These are phyloP conservation scores for Takifugu ocellatus DNA, from an alignment of 2,797 vertebrate genomes.

Conservation along the genomic window DNA sequence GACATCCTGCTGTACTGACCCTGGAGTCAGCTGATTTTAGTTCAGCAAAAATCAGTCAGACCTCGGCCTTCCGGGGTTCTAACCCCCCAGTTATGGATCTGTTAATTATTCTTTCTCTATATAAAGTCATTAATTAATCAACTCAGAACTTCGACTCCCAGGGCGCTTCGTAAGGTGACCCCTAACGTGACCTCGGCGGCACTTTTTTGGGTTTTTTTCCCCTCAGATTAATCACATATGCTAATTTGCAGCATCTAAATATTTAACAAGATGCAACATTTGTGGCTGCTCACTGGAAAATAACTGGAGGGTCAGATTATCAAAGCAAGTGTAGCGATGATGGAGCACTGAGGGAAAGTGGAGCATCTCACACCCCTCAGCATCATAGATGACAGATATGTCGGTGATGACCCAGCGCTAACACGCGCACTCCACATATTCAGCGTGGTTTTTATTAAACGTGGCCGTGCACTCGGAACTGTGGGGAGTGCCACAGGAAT, in stretches of 20 bases:
- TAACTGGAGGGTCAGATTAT: constrained; percentile 28
- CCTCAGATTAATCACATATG: too few relatives aligned
- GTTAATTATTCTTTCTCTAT: too few relatives aligned
- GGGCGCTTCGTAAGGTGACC: too few relatives aligned
- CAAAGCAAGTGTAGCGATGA: constrained; percentile 23
- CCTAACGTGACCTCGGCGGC: too few relatives aligned
- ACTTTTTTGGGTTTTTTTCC: too few relatives aligned
- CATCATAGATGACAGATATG: constrained; percentile 35
- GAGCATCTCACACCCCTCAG: constrained; percentile 47
- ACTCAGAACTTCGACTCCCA: too few relatives aligned
- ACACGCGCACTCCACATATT: constrained; percentile 20
- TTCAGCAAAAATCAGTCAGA: too few relatives aligned
- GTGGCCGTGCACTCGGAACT: constrained; percentile 18
- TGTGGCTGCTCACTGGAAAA: constrained; percentile 7
- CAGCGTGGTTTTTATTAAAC: constrained; percentile 34
- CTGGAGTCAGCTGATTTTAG: too few relatives aligned
- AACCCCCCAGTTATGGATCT: too few relatives aligned
- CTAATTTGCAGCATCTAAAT: not conserved
- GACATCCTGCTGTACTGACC: too few relatives aligned
- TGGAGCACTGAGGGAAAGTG: constrained; percentile 29
- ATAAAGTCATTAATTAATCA: too few relatives aligned
- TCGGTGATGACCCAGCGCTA: constrained; percentile 32
- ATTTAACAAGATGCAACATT: not conserved
- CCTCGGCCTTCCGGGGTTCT: too few relatives aligned
- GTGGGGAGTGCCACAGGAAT: constrained; percentile 9